These are phyloP conservation scores for Thaleichthys pacificus DNA, from an alignment of 2,797 vertebrate genomes.

Conservation along the genomic window DNA sequence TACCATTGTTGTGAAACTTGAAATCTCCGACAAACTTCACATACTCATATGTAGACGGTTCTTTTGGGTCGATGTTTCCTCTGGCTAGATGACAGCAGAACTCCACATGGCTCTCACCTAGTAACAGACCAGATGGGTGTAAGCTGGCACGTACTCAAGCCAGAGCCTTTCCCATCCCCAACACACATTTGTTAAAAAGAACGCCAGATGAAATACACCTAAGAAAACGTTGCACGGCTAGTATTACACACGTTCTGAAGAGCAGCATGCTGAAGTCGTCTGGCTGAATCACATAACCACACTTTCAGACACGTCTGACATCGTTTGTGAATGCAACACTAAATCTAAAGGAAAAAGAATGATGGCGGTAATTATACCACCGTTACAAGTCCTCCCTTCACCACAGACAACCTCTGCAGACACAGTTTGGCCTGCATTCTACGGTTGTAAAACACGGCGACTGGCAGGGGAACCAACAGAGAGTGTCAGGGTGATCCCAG, in stretches of 20 bases:
- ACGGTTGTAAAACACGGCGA: not conserved
- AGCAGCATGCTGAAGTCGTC: not conserved
- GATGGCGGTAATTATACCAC: not conserved
- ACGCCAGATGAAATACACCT: too few species aligned
- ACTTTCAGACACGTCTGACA: not conserved
- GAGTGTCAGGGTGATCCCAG: not conserved
- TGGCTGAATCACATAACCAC: too few species aligned
- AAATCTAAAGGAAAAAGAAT: conserved; percentile 6
- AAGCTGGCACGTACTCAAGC: not conserved
- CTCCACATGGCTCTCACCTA: conserved; percentile 84
- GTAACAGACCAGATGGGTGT: conserved; percentile 24
- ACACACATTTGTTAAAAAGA: not conserved
- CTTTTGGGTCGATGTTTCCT: conserved; percentile 79
- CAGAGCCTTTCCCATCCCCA: not conserved
- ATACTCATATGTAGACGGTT: conserved; percentile 82
- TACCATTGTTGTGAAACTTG: conserved; percentile 89
- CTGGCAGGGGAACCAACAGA: not conserved
- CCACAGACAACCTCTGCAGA: not conserved
- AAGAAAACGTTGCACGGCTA: too few species aligned
- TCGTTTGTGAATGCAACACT: not conserved
- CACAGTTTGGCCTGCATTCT: not conserved
- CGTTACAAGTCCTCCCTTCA: not conserved
- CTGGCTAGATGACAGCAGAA: conserved; percentile 94
- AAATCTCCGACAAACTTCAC: conserved; percentile 92
- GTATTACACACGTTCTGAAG: not conserved